These are phyloP conservation scores for Gymnothorax reevesii DNA, from an alignment of 2,797 vertebrate genomes.

Conservation along the genomic window DNA sequence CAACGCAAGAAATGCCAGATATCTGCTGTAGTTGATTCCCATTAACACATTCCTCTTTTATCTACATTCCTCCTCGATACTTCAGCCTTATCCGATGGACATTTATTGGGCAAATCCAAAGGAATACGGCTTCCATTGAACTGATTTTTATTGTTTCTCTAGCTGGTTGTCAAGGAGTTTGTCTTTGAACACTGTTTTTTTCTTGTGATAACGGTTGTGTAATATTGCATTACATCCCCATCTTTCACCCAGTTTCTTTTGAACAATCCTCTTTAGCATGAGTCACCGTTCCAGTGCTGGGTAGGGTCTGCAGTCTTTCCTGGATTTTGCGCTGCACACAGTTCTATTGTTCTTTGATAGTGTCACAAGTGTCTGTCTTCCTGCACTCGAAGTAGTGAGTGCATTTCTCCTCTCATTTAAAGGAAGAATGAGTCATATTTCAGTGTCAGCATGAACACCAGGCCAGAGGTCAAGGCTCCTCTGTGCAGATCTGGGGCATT, in stretches of 20 bases:
- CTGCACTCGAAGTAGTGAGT: slow-evolving; percentile 58
- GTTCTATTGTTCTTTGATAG: slow-evolving; percentile 27
- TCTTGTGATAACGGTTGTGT: neutral
- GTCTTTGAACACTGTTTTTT: neutral
- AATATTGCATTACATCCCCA: neutral
- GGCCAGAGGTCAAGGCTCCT: neutral
- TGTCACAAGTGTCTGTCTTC: slow-evolving; percentile 41
- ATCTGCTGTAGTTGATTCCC: neutral
- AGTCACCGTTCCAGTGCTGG: neutral
- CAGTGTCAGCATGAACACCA: too few relatives aligned
- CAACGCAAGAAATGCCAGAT: neutral
- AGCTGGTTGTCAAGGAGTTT: neutral
- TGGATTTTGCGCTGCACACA: slow-evolving; percentile 35
- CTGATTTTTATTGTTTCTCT: neutral
- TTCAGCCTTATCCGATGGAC: neutral
- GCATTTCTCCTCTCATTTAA: slow-evolving; percentile 10
- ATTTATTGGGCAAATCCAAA: neutral
- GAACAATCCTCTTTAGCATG: neutral
- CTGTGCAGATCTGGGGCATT: neutral
- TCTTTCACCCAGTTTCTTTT: neutral
- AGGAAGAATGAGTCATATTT: neutral
- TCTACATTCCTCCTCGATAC: neutral
- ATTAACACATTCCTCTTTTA: neutral
- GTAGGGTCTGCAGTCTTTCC: slow-evolving; percentile 34
- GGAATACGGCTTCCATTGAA: neutral